phyloP scores from a whole-genome alignment of 2,113 vertebrate species.

The Barbus barbus region DNA sequence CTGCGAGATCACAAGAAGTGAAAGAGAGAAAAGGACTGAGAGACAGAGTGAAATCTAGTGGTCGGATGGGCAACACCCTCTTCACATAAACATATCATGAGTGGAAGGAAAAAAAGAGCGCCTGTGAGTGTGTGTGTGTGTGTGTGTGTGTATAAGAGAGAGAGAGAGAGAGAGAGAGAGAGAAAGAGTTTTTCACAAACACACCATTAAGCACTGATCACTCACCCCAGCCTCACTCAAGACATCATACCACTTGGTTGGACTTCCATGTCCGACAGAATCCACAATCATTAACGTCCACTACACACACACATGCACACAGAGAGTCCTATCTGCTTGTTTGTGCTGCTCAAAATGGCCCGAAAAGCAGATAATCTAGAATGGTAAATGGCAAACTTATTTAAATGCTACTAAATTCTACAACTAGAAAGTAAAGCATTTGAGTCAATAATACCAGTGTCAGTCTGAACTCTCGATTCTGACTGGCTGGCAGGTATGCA shows the following conservation, averaged over 20 bases:
- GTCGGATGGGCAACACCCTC: background rate
- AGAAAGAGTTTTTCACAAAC: conserved; percentile 30
- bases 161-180: background rate
- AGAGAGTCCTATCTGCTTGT: conserved; percentile 6
- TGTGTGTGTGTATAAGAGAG: background rate
- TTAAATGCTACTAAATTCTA: background rate
- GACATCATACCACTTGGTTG: conserved; percentile 48
- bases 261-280: conserved; percentile 38
- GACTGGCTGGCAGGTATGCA: too few species aligned
- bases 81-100: conserved; percentile 24
- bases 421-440: background rate
- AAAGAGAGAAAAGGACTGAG: background rate
- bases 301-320: background rate
- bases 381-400: background rate
- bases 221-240: conserved; percentile 35
- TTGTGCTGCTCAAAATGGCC: background rate
- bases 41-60: background rate
- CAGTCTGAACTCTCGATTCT: too few species aligned
- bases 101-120: background rate
- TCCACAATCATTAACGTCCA: conserved; percentile 53
- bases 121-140: background rate
- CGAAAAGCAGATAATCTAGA: background rate
- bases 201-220: conserved; percentile 41
- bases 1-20: too few species aligned
- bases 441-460: background rate